Conservation (phyloP, 2,888 invertebrate genomes). For the Limulus polyphemus region DNA sequence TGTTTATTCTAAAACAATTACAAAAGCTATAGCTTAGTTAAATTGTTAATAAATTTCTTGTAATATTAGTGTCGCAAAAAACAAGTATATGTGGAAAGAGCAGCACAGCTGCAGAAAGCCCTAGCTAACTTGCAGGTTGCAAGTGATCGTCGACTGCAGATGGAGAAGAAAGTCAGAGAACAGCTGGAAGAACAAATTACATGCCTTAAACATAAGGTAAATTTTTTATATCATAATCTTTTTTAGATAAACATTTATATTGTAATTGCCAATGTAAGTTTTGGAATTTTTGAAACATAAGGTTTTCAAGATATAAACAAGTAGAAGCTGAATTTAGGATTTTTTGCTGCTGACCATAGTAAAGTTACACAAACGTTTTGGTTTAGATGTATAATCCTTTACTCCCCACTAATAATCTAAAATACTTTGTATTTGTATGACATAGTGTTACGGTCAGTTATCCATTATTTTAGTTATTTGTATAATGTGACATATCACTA, state of each 20-base stretch:
- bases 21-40: background rate
- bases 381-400: no score
- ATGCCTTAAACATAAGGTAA: slow-evolving; percentile 30
- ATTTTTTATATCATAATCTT: background rate
- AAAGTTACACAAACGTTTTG: no score
- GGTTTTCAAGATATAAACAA: no score
- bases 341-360: no score
- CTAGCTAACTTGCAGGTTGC: slow-evolving; percentile 66
- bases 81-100: slow-evolving; percentile 68
- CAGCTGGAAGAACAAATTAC: slow-evolving; percentile 74
- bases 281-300: no score
- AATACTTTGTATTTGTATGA: no score
- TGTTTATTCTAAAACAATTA: background rate
- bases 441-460: no score
- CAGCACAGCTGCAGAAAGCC: slow-evolving; percentile 67
- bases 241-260: background rate
- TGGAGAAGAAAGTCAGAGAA: slow-evolving; percentile 66
- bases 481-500: no score
- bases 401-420: no score
- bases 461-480: no score
- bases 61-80: slow-evolving; percentile 59
- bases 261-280: no score
- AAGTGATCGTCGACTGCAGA: slow-evolving; percentile 70
- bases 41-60: slow-evolving; percentile 11
- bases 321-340: no score